These are phyloP conservation scores for Lissonota sp. DNA, from an alignment of 2,888 invertebrate genomes.

Conservation along the genomic window DNA sequence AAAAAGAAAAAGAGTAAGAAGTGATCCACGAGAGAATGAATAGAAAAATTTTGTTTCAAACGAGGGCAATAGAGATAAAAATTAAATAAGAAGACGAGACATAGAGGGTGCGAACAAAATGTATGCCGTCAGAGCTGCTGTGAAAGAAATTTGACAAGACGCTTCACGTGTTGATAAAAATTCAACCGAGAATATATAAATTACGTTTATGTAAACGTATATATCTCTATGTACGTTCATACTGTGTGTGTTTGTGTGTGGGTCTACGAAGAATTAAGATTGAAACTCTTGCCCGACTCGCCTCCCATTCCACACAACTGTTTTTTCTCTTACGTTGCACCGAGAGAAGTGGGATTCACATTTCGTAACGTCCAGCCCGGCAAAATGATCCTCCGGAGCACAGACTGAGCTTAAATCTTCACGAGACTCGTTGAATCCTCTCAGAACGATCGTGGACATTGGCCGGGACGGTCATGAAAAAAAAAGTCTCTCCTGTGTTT, in stretches of 20 bases:
- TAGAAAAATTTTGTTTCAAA: constrained; percentile 37
- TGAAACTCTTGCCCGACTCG: constrained; percentile 51
- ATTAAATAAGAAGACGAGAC: constrained; percentile 60
- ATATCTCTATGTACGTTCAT: background rate
- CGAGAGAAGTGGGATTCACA: constrained; percentile 45
- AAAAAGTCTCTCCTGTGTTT: background rate
- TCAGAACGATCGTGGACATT: constrained; percentile 52
- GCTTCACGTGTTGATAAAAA: constrained; percentile 54
- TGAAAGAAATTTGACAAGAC: constrained; percentile 66
- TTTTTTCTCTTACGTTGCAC: constrained; percentile 27
- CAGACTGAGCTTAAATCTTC: constrained; percentile 1
- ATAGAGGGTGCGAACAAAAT: constrained; percentile 58
- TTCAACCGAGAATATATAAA: constrained; percentile 56
- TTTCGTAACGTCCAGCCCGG: constrained; percentile 48
- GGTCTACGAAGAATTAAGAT: constrained; percentile 71
- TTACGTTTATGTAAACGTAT: constrained; percentile 54
- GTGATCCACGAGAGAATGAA: constrained; percentile 55
- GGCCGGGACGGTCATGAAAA: constrained; percentile 30
- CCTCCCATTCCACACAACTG: background rate
- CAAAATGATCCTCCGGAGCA: constrained; percentile 49
- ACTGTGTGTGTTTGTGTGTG: constrained; percentile 58
- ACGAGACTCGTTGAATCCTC: constrained; percentile 35
- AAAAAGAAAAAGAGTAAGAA: constrained; percentile 48
- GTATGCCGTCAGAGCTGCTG: constrained; percentile 45
- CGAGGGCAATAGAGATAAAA: constrained; percentile 58